A percentile compares a stretch with the other conserved stretches of the same genome.
Evolutionary conservation across 1,140 invertebrate species (phyloP).

Genomic region (Anadara kagoshimensis): DNA sequence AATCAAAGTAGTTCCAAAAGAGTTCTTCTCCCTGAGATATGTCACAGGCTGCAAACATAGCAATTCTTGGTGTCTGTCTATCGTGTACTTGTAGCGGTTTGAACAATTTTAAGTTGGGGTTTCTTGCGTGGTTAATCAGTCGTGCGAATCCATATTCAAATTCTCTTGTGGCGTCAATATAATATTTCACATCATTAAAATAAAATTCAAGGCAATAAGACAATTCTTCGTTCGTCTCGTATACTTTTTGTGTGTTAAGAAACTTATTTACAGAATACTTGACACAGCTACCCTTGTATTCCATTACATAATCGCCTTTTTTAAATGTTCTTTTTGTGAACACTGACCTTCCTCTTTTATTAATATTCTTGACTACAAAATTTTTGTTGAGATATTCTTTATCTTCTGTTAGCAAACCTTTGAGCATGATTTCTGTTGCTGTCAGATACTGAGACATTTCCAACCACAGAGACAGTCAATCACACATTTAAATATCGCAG

Average conservation of each 20-base stretch:
- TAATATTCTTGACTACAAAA: background rate
- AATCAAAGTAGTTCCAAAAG: slow-evolving; percentile 8
- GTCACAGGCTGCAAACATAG: slow-evolving; percentile 5
- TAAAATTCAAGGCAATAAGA: slow-evolving; percentile 10
- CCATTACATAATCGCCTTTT: slow-evolving; percentile 6
- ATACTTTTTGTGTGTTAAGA: background rate
- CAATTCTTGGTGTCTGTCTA: background rate
- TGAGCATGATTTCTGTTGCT: background rate
- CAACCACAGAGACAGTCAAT: too few species aligned
- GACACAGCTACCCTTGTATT: background rate
- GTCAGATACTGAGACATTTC: slow-evolving; percentile 3
- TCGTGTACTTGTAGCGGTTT: background rate
- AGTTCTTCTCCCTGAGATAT: slow-evolving; percentile 1
- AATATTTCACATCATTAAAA: slow-evolving; percentile 6
- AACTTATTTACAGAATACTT: background rate
- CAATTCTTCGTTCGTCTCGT: slow-evolving; percentile 6
- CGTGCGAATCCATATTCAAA: slow-evolving; percentile 3
- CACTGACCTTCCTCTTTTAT: slow-evolving; percentile 1
- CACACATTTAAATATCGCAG: too few species aligned
- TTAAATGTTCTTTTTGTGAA: background rate
- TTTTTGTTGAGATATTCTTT: background rate
- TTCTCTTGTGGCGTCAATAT: slow-evolving; percentile 17
- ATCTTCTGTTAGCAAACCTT: background rate
- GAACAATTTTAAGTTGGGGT: slow-evolving; percentile 8
- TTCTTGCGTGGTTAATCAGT: slow-evolving; percentile 11